Base-by-base conservation (phyloP, 2,797 vertebrate species). In the Poecilia wingei region DNA sequence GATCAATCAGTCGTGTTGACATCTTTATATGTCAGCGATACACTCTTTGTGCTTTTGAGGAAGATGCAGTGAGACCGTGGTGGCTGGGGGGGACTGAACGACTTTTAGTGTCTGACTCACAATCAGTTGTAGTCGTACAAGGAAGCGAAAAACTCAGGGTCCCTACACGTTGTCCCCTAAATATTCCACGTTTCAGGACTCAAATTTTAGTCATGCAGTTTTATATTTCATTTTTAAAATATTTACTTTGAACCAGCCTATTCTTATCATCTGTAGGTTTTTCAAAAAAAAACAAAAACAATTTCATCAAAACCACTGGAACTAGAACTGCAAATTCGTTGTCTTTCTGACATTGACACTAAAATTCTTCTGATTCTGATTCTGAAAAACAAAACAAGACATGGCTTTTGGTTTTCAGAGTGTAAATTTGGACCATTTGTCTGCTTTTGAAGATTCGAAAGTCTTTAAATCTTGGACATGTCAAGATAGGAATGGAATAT, bases 41-140 rank as follows among this genome's bases (percentile, higher is more conserved):
- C n/a, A 2, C 39, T 43, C 22, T 14, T 22, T n/a, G 6, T n/a
- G 39, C 66, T 69, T 70, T 45, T 70, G 68, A n/a, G 13, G 75
- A 64, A 80, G 69, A 46, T 61, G 77, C 82, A 47, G 72, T 47
- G 55, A 89, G 74, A 75, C 57, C 70, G 74, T 78, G 79, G 59
- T 84, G 79, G 74, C 73, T 80, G 36, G 33, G 41, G 78, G 80
- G 80, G 68, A 82, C 78, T 41, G 66, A 76, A 70, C 84, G 86
- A 79, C 82, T 81, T 76, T 79, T 86, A 82, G 82, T 57, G 57
- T 86, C 83, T 70, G 68, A 74, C 70, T 77, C 20, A 49, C 45
- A 59, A 61, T 86, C 81, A 73, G 53, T 51, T 73, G 51, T 82
- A 80, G 76, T 72, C 51, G 41, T 75, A 3, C 78, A 68, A 76